A percentile compares a stretch with the other conserved stretches of the same genome.
These are phyloP conservation scores for Hermodice carunculata DNA, from an alignment of 2,888 invertebrate genomes.

Conservation along the genomic window DNA sequence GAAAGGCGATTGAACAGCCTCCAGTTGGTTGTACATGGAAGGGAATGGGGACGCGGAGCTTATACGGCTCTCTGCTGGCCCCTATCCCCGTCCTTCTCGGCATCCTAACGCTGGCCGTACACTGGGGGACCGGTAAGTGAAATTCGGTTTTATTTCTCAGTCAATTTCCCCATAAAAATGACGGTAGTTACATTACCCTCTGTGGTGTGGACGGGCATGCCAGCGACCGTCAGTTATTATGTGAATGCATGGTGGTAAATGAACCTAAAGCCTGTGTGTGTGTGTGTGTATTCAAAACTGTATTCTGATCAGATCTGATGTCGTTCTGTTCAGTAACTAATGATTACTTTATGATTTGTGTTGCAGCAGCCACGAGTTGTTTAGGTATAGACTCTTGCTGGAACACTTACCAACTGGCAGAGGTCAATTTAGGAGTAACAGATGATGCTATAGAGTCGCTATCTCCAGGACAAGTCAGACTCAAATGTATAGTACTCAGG, in stretches of 20 bases:
- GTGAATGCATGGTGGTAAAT: no score
- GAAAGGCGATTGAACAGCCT: background rate
- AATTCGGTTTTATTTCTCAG: background rate
- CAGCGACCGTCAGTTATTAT: background rate
- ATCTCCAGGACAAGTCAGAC: background rate
- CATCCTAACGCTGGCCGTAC: background rate
- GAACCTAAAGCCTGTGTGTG: no score
- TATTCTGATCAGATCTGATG: background rate
- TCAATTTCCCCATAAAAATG: no score
- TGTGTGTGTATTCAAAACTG: background rate
- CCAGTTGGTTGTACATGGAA: background rate
- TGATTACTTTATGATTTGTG: background rate
- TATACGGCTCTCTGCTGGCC: background rate
- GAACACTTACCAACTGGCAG: conserved; percentile 31
- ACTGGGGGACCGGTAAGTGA: conserved; percentile 1
- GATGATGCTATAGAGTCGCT: conserved; percentile 21
- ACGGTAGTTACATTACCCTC: no score
- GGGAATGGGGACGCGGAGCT: conserved; percentile 4
- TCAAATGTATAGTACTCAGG: conserved; percentile 21
- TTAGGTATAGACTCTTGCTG: conserved; percentile 40
- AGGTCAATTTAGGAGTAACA: conserved; percentile 20
- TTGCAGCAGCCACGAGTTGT: conserved; percentile 1
- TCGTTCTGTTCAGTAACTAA: background rate
- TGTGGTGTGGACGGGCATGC: no score
- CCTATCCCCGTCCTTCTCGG: background rate